Base-by-base conservation (phyloP, 1,140 invertebrate species). In the Zaprionus tsacasi region DNA sequence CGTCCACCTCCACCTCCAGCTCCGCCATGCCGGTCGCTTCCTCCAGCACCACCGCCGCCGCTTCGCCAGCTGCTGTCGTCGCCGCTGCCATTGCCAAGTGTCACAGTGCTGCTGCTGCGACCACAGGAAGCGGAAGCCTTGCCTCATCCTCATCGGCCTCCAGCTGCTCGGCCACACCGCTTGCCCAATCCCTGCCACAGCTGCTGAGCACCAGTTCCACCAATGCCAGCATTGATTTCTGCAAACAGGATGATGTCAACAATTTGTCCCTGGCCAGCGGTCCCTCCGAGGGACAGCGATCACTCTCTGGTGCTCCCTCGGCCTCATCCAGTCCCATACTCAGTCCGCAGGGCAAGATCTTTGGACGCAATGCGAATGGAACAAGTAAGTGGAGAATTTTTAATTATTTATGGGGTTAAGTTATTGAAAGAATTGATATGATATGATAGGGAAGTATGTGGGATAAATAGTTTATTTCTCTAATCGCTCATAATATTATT, bases 351-450 rank as follows among this genome's bases (percentile, higher is more conserved):
- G 91, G 91, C 67, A 93, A 93, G 65, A 93, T 93, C 13, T 83
- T 93, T 33, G 93, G 93, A 52, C 83, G 93, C 50, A 93, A 93
- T 80, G 90, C 91, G 6, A 93, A 93, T 76, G 93, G 93, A 21
- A 93, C 93, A 82, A 90, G 93, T 93, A 70, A 93, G 93, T 93
- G 45, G 1, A 48, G 15, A 25, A 15, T 67, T n/a, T 17, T 7
- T 10, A 25, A n/a, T 17, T 27, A 15, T 35, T 57, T 25, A 35
- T 6, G 1, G 33, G 10, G 7, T 35, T 35, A 35, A 35, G 33
- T 35, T 2, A 30, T 30, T 30, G 1, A 6, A 5, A 30, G 1
- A 30, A 5, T 21, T 21, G 1, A 21, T 1, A 21, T 21, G 21
- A 21, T 1, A 21, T 21, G 21, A 21, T 21, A 21, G 1, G 2